phyloP scores from a whole-genome alignment of 2,797 vertebrate genomes.

The Perodicticus potto region DNA sequence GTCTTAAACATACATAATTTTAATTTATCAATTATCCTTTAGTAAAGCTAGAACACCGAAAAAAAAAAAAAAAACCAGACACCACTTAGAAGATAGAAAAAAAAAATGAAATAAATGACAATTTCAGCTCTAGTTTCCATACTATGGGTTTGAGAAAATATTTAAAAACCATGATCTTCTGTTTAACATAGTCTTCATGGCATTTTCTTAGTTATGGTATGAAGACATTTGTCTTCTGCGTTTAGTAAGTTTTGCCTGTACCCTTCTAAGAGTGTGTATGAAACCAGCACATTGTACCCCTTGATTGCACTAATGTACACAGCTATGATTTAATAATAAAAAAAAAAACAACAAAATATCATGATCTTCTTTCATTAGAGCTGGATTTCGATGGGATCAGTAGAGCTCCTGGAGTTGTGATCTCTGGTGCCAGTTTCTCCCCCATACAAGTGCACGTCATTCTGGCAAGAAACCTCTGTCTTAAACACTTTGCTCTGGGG shows the following conservation, averaged over 20 bases:
- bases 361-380: constrained; percentile 45
- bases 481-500: constrained; percentile 23
- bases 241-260: too few species aligned
- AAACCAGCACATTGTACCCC: too few species aligned
- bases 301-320: too few species aligned
- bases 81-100: neutral
- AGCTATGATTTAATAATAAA: too few species aligned
- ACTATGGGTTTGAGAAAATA: neutral
- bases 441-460: neutral
- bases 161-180: neutral
- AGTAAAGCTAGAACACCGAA: neutral
- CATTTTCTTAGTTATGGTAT: too few species aligned
- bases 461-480: constrained; percentile 14
- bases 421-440: constrained; percentile 51
- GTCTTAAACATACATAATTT: neutral
- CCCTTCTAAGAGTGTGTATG: too few species aligned
- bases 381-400: neutral
- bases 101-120: neutral
- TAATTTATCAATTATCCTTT: neutral
- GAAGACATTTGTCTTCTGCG: too few species aligned
- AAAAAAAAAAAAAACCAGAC: neutral
- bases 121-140: constrained; percentile 1
- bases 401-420: neutral
- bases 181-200: too few species aligned
- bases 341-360: neutral